Base-by-base conservation (phyloP, 2,113 vertebrate species). In the Tiliqua scincoides region DNA sequence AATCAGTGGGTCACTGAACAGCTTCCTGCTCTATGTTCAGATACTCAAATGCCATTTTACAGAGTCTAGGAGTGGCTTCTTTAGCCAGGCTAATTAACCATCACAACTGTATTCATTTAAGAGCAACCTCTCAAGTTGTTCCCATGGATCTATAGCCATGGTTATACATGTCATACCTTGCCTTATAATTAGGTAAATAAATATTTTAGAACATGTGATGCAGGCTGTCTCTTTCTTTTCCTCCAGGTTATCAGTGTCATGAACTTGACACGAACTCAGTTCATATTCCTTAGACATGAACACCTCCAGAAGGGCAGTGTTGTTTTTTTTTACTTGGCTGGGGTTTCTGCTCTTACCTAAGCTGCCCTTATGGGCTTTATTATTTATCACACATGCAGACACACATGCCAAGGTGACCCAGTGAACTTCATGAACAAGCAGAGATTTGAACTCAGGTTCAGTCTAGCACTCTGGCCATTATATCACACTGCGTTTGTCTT, bases 111-210 rank as follows among this genome's bases (percentile, higher is more conserved):
- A 57, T 85, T 85, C 57, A 72, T 86, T 86, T 73, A 80, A 62
- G 23, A 73, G 40, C 77, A 80, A 52, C 67, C 30, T 73, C 68
- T 86, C 76, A 43, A 32, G 77, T 62, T 73, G 57, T 79, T 86
- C 76, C 35, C 20, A 61, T 79, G 67, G 21, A 35, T 72, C 30
- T 79, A 86, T 52, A 86, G 67, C 37, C 59, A 63, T 79, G 67
- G 30, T 86, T 86, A 80, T 86, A 63, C 76, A 63, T 73, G 77
- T 73, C 84, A 86, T 79, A 73, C 67, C 82, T 72, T 79, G 67
- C 54, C 54, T 79, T 79, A 79, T 85, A 85, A 85, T 79, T 85
- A 79, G 84, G 37, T 85, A 70, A 79, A 79, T 85, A 72, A 85
- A 85, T 85, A 79, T 85, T 85, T 48, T 85, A 72, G 79, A 85